Percentiles rank a stretch among this genome's conserved stretches.
These are phyloP conservation scores for Berghia stephanieae DNA, from an alignment of 1,140 invertebrate genomes.

Conservation along the genomic window DNA sequence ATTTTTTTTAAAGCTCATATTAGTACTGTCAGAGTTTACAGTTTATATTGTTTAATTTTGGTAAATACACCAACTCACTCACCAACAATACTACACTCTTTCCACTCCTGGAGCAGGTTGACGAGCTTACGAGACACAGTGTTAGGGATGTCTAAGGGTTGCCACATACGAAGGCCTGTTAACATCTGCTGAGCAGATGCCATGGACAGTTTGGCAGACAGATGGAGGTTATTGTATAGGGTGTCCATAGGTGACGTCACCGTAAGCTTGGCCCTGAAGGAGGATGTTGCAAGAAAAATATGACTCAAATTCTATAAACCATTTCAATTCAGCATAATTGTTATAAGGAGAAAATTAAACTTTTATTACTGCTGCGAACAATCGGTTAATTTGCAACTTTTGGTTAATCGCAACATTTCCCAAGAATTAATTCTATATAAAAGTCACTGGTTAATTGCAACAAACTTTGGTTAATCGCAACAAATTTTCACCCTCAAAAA, in stretches of 20 bases:
- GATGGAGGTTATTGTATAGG: slow-evolving; percentile 22
- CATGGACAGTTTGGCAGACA: slow-evolving; percentile 31
- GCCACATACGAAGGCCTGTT: slow-evolving; percentile 1
- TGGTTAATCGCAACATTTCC: no score
- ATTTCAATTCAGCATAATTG: background rate
- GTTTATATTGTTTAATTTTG: background rate
- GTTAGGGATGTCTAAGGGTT: background rate
- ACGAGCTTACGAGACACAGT: slow-evolving; percentile 16
- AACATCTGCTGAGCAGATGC: slow-evolving; percentile 23
- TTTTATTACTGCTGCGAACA: no score
- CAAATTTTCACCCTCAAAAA: no score
- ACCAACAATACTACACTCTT: background rate
- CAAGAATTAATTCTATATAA: no score
- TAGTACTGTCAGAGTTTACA: background rate
- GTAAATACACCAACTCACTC: background rate
- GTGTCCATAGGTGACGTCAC: slow-evolving; percentile 30
- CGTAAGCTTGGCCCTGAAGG: slow-evolving; percentile 22
- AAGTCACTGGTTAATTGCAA: no score
- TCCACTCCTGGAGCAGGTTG: slow-evolving; percentile 12
- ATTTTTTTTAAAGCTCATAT: background rate
- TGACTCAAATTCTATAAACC: background rate
- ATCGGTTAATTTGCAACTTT: no score
- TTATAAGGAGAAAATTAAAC: background rate
- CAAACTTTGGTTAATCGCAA: no score
- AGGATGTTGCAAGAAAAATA: background rate